Base-by-base conservation (phyloP, 2,113 vertebrate species). In the Neogobius melanostomus region DNA sequence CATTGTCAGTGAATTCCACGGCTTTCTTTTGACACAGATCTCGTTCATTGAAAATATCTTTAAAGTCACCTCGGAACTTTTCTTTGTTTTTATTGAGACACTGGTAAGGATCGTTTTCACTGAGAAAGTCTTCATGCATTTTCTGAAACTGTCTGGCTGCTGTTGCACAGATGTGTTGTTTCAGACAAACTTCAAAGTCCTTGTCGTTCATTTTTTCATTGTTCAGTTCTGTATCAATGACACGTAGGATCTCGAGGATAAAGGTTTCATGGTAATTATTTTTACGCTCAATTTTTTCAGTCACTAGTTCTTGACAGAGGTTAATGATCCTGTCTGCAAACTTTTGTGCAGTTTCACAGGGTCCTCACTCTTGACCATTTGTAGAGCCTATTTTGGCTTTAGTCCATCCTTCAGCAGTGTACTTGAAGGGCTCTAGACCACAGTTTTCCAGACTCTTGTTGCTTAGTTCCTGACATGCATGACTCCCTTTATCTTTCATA, bases 261-360 rank as follows among this genome's bases (percentile, higher is more conserved):
- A 47, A 64, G 45, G 43, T 64, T 14, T 64, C 61, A 16, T 64
- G 61, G 45, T 64, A 64, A 16, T 64, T 16, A 15, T 15, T 64
- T 64, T 6, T 6, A 21, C 14, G 46, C 17, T 48, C 15, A 9
- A 47, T 0, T 17, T 47, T 64, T 4, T 47, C 61, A 10, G n/a
- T 16, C 15, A 64, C 16, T 17, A 64, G 47, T 45, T 50, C 3
- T 50, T 50, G 0, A 50, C 49, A n/a, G n/a, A n/a, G n/a, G n/a
- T n/a, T n/a, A n/a, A n/a, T n/a, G n/a, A n/a, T n/a, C n/a, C n/a
- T n/a, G 15, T 5, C 11, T 5, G 49, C 49, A 14, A 50, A 50
- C 2, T 5, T 11, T 50, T 50, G 49, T 50, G 49, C 49, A 6
- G 8, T 6, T 14, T 50, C 49, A 15, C 49, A 14, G 49, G 2